A percentile compares a stretch with the other conserved stretches of the same genome.
These are phyloP conservation scores for Brachymystax lenok DNA, from an alignment of 2,797 vertebrate genomes.

Conservation along the genomic window DNA sequence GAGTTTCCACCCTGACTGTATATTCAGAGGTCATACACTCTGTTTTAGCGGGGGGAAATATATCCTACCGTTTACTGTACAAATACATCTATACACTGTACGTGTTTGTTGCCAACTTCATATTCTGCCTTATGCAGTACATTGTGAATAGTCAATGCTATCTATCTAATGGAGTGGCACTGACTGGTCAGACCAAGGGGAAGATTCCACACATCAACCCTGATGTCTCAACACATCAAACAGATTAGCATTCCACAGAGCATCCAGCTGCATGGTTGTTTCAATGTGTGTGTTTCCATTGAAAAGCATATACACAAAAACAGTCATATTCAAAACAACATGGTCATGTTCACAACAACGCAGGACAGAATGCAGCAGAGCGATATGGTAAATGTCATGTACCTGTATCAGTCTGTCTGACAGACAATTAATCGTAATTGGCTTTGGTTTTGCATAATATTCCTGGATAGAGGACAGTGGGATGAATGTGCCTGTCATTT, in stretches of 20 bases:
- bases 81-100: too few species aligned
- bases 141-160: too few species aligned
- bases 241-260: neutral
- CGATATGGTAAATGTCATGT: neutral
- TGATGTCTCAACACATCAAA: neutral
- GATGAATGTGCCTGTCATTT: slow-evolving; percentile 15
- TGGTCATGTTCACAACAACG: neutral
- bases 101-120: too few species aligned
- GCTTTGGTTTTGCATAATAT: neutral
- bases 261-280: neutral
- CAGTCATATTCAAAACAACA: too few species aligned
- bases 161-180: too few species aligned
- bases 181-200: neutral
- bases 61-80: too few species aligned
- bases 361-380: neutral
- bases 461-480: slow-evolving; percentile 12
- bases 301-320: too few species aligned
- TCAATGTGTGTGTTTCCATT: neutral
- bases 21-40: neutral
- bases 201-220: neutral
- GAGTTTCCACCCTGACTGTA: neutral
- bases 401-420: too few species aligned
- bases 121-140: too few species aligned
- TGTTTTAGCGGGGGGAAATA: neutral
- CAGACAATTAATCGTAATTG: neutral